A percentile compares a stretch with the other conserved stretches of the same genome.
These are phyloP conservation scores for Castor canadensis DNA, from an alignment of 2,113 vertebrate species.

Conservation along the genomic window DNA sequence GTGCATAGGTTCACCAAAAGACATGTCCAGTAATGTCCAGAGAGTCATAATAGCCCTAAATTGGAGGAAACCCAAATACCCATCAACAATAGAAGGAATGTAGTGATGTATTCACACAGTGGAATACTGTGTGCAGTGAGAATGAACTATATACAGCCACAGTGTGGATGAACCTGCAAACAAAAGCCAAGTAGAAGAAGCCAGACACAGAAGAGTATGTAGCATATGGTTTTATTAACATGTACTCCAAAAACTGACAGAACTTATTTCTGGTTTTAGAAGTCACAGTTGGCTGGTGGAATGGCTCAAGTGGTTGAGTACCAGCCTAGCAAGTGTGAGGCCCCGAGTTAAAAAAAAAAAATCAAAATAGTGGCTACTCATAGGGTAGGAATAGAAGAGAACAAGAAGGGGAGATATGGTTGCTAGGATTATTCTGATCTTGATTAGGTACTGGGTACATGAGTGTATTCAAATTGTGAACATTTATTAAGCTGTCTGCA, in stretches of 20 bases:
- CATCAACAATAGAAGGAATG: neutral
- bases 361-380: neutral
- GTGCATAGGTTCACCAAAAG: neutral
- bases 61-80: neutral
- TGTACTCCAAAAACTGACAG: neutral
- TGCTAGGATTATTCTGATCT: neutral
- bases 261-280: neutral
- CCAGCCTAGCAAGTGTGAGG: too few species aligned
- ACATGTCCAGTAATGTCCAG: neutral
- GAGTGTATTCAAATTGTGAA: neutral
- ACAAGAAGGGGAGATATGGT: neutral
- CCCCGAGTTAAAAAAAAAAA: too few species aligned
- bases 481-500: neutral
- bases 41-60: constrained; percentile 10
- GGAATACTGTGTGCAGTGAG: neutral
- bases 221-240: neutral
- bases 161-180: neutral
- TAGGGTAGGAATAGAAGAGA: neutral
- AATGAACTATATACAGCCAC: neutral
- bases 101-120: neutral
- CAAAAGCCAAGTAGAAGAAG: neutral
- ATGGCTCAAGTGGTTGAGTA: too few species aligned
- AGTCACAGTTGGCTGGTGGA: neutral
- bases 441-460: neutral
- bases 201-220: neutral